Base-by-base conservation (phyloP, 2,797 vertebrate species). In the Pseudochaenichthys georgianus region DNA sequence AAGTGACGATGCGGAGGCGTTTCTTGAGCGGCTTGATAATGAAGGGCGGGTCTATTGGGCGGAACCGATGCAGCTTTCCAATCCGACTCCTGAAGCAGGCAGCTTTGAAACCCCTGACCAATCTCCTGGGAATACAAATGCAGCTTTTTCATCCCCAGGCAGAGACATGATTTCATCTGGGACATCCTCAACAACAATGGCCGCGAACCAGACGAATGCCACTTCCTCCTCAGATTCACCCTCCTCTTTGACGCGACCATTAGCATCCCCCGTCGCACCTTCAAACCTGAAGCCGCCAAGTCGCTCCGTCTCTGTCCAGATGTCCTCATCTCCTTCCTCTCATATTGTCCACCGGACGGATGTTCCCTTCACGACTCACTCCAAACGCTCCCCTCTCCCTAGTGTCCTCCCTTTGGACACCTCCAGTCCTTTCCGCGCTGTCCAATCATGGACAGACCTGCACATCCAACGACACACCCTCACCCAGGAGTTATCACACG, bases 221-320 rank as follows among this genome's bases (percentile, higher is more conserved):
- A 5, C 68, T 47, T 15, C 28, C 9, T 23, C 38, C 12, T 21
- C 23, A 66, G 38, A 80, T 17, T 13, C 41, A 43, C 3, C 48
- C 12, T 64, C 77, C 16, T 61, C 63, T n/a, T 1, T 17, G 7
- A 34, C 19, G 45, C 19, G 3, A 50, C 28, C 70, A 12, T 43
- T 43, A 10, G n/a, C 3, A 47, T 11, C 64, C 10, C 9, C 4
- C 3, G 23, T 64, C 1, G 0, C 16, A 43, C 23, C 31, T 31
- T 15, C 41, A 57, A 85, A 84, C 28, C 15, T 19, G 38, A 71
- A 77, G 15, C 48, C 51, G 45, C 64, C 66, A 16, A 75, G 82
- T 45, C 85, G 83, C 67, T 95, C 94, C 1, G 89, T 95, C 62
- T 95, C 94, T n/a, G 86, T 95, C 70, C 95, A 96, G 84, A 93